Percentiles rank a stretch among this genome's conserved stretches.
phyloP scores from a whole-genome alignment of 64 coral and sea anemone species.

The Porites australiensis region DNA sequence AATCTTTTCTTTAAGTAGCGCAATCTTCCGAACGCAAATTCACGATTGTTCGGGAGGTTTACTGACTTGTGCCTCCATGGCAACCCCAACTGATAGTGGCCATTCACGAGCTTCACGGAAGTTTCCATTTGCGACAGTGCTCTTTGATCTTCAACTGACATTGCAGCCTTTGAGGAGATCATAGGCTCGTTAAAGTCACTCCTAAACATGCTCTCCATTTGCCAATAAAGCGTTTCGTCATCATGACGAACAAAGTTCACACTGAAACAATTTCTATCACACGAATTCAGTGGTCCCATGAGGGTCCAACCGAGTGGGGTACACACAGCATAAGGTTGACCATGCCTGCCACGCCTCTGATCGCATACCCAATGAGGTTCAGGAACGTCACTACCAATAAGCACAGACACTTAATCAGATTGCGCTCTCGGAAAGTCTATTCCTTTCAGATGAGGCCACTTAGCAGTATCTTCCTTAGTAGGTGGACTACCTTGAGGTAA shows the following conservation, averaged over 20 bases:
- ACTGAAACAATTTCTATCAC: not conserved
- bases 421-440: slow-evolving; percentile 36
- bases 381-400: slow-evolving; percentile 76
- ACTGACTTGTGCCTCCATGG: not conserved
- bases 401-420: slow-evolving; percentile 37
- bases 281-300: slow-evolving; percentile 26
- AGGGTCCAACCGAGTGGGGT: slow-evolving; percentile 63
- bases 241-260: slow-evolving; percentile 40
- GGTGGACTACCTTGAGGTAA: not conserved
- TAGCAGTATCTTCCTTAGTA: not conserved
- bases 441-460: slow-evolving; percentile 54
- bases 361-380: slow-evolving; percentile 76
- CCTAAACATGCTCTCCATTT: slow-evolving; percentile 18
- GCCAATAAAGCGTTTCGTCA: not conserved
- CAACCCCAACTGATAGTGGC: not conserved
- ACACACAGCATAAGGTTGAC: slow-evolving; percentile 67
- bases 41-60: not conserved
- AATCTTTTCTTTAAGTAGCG: not conserved
- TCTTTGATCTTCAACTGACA: slow-evolving; percentile 9
- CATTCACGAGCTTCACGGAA: not conserved
- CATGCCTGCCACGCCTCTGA: slow-evolving; percentile 13
- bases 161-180: not conserved
- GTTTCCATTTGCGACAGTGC: not conserved
- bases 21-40: not conserved
- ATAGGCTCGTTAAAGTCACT: slow-evolving; percentile 6